Conservation (phyloP, 2,797 vertebrate genomes). For the Petrocephalus schoutedeni region DNA sequence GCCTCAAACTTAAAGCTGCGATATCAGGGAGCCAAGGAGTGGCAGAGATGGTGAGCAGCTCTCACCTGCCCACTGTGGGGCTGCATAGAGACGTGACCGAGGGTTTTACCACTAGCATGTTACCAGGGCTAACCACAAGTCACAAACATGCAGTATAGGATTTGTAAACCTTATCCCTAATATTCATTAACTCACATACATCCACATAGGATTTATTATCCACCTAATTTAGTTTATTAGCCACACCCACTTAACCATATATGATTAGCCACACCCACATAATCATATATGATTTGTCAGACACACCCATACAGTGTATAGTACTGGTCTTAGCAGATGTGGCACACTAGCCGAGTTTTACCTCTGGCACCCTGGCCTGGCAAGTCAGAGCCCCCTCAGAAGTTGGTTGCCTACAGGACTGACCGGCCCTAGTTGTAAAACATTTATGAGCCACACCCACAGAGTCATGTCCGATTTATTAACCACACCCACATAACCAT, state of each 20-base stretch:
- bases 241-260: neutral
- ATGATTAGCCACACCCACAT: neutral
- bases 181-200: neutral
- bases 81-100: neutral
- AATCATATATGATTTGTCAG: neutral
- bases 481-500: neutral
- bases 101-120: neutral
- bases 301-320: neutral
- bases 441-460: neutral
- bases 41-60: neutral
- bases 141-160: neutral
- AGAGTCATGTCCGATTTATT: neutral
- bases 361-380: neutral
- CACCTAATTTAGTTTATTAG: neutral
- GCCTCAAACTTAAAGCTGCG: neutral
- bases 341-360: neutral
- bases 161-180: neutral
- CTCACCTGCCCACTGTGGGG: neutral
- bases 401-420: neutral
- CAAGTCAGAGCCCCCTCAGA: neutral
- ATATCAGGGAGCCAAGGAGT: neutral
- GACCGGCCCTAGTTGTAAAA: neutral
- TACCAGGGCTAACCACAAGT: neutral
- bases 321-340: neutral
- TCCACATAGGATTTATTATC: neutral